Evolutionary conservation across 2,888 invertebrate genomes (phyloP), one percentile per base, ranked within the genome.

Genomic region (Hypolimnas misippus): DNA sequence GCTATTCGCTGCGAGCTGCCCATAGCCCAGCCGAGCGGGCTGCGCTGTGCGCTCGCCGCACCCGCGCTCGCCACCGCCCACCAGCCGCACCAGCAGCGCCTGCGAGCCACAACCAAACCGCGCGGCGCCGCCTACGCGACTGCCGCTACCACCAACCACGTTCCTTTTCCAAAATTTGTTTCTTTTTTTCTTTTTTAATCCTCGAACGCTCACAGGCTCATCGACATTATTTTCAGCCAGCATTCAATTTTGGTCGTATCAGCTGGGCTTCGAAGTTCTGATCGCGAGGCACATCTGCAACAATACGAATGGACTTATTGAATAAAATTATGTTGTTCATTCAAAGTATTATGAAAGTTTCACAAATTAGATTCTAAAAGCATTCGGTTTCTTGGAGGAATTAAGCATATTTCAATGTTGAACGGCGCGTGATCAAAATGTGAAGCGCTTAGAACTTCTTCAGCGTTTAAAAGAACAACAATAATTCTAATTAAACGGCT

Each of bases 1-100:
- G 95, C 95, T 73, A 95, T 89, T 74, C 94, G 92, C 85, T 94
- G 91, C 57, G 90, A 94, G 91, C 94, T 92, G 79, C 95, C 94
- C 94, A 95, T 95, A 82, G 93, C 93, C 93, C 93, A 93, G 85
- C 90, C 87, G 76, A 92, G 88, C 68, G 92, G 92, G 85, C 91
- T 92, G 71, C 89, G 89, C 79, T 92, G 92, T 59, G 91, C 91
- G 66, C 82, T 79, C 71, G 77, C 88, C 57, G 78, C 82, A 67
- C 83, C 81, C 73, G 77, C 82, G 73, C 83, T 79, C 78, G 83
- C 87, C 83, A 82, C 82, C 79, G 84, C 76, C 78, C 80, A 81
- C 82, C 81, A 84, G 77, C 78, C 74, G 77, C 75, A 77, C 84
- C 86, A 83, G 73, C 79, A 77, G 77, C 76, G 78, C 86, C 88